Percentiles rank a stretch among this genome's conserved stretches.
Evolutionary conservation across 2,888 invertebrate species (phyloP).

Genomic region (Amblyteles armatorius): DNA sequence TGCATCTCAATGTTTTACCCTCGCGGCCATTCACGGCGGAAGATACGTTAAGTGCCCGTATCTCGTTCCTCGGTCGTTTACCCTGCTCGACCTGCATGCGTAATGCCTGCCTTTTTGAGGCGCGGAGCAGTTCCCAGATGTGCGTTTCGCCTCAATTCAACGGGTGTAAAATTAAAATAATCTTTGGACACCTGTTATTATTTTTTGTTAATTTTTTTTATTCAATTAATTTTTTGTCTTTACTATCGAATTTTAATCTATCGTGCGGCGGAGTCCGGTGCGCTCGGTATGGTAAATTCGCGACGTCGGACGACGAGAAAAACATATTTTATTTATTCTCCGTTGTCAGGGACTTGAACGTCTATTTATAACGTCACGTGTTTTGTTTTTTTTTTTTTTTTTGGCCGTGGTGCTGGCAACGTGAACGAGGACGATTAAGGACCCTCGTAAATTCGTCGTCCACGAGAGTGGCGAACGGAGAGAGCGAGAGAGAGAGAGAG

Average conservation of each 20-base stretch:
- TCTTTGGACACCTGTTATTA: background rate
- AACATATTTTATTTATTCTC: constrained; percentile 28
- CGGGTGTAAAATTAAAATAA: constrained; percentile 14
- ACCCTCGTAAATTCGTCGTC: constrained; percentile 60
- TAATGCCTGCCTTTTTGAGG: constrained; percentile 15
- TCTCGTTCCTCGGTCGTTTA: constrained; percentile 51
- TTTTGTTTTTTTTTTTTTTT: constrained; percentile 41
- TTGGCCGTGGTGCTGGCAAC: constrained; percentile 39
- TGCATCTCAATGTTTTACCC: constrained; percentile 27
- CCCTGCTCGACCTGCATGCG: constrained; percentile 35
- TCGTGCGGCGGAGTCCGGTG: background rate
- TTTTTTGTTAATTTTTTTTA: background rate
- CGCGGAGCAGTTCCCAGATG: background rate
- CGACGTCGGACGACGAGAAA: background rate
- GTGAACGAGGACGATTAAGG: constrained; percentile 59
- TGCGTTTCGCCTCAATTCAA: constrained; percentile 19
- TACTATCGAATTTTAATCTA: too few species aligned
- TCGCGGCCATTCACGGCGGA: constrained; percentile 36
- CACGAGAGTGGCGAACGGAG: constrained; percentile 19
- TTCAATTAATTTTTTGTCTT: constrained; percentile 20
- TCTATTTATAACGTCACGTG: constrained; percentile 46
- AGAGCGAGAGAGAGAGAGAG: background rate
- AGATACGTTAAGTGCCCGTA: constrained; percentile 33
- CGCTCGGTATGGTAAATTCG: constrained; percentile 25
- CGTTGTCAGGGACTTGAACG: constrained; percentile 14